Evolutionary conservation across 1,140 invertebrate genomes (phyloP).

Genomic region (Drosophila persimilis): DNA sequence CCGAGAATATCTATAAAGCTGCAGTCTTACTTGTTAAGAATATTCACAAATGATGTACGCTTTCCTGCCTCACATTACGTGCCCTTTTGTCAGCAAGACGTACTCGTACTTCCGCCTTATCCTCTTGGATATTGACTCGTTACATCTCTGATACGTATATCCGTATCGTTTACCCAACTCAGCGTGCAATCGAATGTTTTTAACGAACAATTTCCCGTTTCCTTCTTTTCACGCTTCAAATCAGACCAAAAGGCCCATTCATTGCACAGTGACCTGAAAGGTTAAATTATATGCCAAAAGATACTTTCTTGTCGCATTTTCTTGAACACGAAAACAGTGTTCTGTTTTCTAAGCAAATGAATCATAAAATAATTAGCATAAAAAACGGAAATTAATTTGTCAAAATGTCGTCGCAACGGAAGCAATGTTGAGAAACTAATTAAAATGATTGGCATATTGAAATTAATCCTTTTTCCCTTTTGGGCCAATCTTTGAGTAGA

Average conservation of each 20-base stretch:
- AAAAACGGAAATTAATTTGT: slow-evolving; percentile 73
- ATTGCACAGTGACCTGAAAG: slow-evolving; percentile 4
- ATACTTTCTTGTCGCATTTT: too few relatives aligned
- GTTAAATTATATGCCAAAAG: not conserved
- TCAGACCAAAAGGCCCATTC: slow-evolving; percentile 19
- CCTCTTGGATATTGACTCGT: not conserved
- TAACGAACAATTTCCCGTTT: slow-evolving; percentile 73
- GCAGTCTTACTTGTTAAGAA: not conserved
- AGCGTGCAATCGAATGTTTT: slow-evolving; percentile 23
- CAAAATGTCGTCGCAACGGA: slow-evolving; percentile 34
- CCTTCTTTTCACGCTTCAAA: slow-evolving; percentile 50
- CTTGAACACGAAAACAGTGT: too few relatives aligned
- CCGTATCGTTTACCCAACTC: slow-evolving; percentile 1
- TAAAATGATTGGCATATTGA: slow-evolving; percentile 46
- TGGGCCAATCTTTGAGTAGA: too few relatives aligned
- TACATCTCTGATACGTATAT: not conserved
- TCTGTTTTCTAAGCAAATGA: not conserved
- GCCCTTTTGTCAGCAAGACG: too few relatives aligned
- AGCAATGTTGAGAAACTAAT: slow-evolving; percentile 45
- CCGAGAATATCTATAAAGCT: not conserved
- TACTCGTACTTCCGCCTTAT: not conserved
- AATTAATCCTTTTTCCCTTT: slow-evolving; percentile 1
- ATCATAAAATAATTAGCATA: slow-evolving; percentile 33
- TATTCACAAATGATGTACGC: too few relatives aligned
- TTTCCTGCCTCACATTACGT: too few relatives aligned